A percentile compares a stretch with the other conserved stretches of the same genome.
These are phyloP conservation scores for Xenopus laevis DNA, from an alignment of 2,113 vertebrate species.

Conservation along the genomic window DNA sequence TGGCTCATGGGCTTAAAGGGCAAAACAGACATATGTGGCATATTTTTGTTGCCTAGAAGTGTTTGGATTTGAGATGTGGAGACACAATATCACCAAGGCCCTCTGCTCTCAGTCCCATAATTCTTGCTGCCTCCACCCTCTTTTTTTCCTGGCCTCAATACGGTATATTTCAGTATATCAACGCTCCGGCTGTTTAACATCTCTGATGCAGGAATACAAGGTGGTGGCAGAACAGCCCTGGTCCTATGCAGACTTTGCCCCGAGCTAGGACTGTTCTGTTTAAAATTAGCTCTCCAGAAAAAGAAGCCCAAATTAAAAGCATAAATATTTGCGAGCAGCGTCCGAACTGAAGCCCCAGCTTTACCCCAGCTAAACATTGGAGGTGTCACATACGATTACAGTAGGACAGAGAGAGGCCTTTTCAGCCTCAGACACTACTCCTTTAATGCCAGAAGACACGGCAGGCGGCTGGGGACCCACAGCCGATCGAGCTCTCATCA, in stretches of 20 bases:
- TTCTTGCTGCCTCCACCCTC: background rate
- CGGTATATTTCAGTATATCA: constrained; percentile 21
- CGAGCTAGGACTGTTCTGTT: constrained; percentile 35
- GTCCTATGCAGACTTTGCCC: constrained; percentile 25
- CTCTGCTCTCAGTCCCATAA: too few relatives aligned
- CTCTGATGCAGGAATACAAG: constrained; percentile 21
- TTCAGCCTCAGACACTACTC: constrained; percentile 60
- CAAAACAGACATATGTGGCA: too few relatives aligned
- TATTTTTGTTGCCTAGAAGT: too few relatives aligned
- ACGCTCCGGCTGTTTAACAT: constrained; percentile 16
- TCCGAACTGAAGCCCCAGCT: constrained; percentile 39
- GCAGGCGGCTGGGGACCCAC: constrained; percentile 58
- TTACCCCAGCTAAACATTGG: constrained; percentile 52
- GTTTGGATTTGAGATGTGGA: too few relatives aligned
- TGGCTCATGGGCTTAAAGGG: too few relatives aligned
- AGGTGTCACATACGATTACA: constrained; percentile 59
- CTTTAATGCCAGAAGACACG: constrained; percentile 53
- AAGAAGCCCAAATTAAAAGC: constrained; percentile 39
- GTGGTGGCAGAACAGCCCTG: background rate
- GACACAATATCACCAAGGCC: too few relatives aligned
- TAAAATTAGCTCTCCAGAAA: constrained; percentile 44
- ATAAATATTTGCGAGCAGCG: constrained; percentile 54
- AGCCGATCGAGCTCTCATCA: constrained; percentile 57
- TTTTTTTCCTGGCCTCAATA: background rate
- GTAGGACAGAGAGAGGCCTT: constrained; percentile 62